phyloP scores from a whole-genome alignment of 2,113 vertebrate genomes.

The Pomatostomus ruficeps region DNA sequence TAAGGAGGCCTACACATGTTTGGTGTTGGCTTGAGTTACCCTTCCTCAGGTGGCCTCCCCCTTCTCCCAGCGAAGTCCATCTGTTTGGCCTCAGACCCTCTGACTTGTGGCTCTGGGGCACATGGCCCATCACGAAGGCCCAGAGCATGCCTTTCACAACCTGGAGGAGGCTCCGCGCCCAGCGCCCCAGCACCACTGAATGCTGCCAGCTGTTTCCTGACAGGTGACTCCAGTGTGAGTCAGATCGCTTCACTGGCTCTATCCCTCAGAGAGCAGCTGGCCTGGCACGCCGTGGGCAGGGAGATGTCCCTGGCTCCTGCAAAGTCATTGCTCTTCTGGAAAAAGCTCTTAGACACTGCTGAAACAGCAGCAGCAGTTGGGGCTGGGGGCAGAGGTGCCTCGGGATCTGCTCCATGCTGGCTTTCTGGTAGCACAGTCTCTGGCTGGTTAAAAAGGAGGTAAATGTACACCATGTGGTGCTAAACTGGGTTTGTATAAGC shows the following conservation, averaged over 20 bases:
- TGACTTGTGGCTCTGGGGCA: not conserved
- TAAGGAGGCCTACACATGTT: not conserved
- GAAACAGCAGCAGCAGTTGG: accelerated
- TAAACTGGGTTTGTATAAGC: not conserved
- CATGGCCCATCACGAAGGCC: accelerated
- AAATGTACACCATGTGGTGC: not conserved
- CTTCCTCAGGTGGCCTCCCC: conserved; percentile 5
- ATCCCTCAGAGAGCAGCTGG: accelerated
- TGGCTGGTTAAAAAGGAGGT: not conserved
- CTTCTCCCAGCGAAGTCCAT: not conserved
- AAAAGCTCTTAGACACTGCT: not conserved
- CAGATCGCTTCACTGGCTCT: not conserved
- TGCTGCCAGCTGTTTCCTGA: not conserved
- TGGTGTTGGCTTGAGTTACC: not conserved
- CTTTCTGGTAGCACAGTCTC: not conserved
- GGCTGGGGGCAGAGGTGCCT: not conserved
- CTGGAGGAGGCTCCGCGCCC: not conserved
- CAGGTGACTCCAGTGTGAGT: accelerated
- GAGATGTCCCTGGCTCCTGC: not conserved
- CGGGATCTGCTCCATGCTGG: not conserved
- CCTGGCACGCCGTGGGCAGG: accelerated
- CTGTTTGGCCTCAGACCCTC: not conserved
- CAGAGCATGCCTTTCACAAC: not conserved
- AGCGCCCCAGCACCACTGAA: not conserved
- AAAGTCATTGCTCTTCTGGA: not conserved